Evolutionary conservation across 1,140 invertebrate species (phyloP).

Genomic region (Bombus terrestris): DNA sequence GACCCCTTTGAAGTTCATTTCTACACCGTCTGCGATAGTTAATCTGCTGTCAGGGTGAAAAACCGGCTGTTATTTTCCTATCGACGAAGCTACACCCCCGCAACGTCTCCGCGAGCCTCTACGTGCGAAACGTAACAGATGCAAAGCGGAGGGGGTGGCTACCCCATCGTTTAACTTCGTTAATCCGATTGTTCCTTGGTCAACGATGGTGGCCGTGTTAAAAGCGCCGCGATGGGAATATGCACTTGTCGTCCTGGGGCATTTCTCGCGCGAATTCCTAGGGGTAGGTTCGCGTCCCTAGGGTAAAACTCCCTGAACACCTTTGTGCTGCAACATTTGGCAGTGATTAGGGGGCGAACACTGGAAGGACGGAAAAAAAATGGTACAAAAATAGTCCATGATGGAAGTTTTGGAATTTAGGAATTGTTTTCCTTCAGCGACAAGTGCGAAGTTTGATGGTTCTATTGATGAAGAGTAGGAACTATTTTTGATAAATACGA

Average conservation of each 20-base stretch:
- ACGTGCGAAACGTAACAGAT: constrained; percentile 74
- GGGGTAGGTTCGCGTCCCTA: not conserved
- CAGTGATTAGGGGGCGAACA: not conserved
- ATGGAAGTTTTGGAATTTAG: not conserved
- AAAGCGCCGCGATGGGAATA: constrained; percentile 72
- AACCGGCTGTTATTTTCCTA: constrained; percentile 29
- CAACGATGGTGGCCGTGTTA: constrained; percentile 46
- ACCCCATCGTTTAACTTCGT: constrained; percentile 73
- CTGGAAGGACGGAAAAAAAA: too few relatives aligned
- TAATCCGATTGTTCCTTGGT: constrained; percentile 75
- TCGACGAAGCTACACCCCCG: constrained; percentile 56
- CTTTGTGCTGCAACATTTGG: constrained; percentile 34
- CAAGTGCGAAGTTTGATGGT: too few relatives aligned
- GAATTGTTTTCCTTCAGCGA: not conserved
- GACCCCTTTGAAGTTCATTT: not conserved
- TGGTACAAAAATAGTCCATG: not conserved
- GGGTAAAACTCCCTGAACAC: not conserved
- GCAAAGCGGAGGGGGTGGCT: constrained; percentile 30
- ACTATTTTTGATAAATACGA: too few relatives aligned
- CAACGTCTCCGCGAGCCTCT: constrained; percentile 44
- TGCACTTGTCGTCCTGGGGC: constrained; percentile 69
- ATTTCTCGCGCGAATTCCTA: constrained; percentile 17
- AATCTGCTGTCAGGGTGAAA: constrained; percentile 39
- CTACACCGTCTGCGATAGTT: constrained; percentile 15
- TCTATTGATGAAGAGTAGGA: too few relatives aligned